Percentiles rank a stretch among this genome's conserved stretches.
These are phyloP conservation scores for Myrmophylax atrothorax DNA, from an alignment of 2,113 vertebrate species.

Conservation along the genomic window DNA sequence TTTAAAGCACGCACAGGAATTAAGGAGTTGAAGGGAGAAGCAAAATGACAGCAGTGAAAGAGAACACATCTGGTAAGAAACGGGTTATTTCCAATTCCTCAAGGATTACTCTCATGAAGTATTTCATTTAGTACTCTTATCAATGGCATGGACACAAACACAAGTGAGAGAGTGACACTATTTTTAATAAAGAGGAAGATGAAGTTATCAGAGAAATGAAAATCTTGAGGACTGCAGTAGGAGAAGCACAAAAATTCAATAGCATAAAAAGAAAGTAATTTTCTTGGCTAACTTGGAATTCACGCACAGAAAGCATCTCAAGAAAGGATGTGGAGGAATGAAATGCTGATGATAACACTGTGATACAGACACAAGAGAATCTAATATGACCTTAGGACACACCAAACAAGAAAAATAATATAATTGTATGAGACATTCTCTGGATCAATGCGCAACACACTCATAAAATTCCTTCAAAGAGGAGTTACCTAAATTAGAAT, in stretches of 20 bases:
- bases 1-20: neutral
- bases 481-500: neutral
- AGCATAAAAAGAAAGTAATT: neutral
- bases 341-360: neutral
- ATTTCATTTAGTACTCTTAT: neutral
- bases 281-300: neutral
- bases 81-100: neutral
- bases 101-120: neutral
- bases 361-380: neutral
- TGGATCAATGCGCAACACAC: neutral
- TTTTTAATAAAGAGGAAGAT: neutral
- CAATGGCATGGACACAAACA: neutral
- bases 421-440: neutral
- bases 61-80: neutral
- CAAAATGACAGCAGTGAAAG: neutral
- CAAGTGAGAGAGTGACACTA: neutral
- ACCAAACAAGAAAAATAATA: neutral
- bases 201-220: neutral
- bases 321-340: neutral
- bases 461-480: neutral
- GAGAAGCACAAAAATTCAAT: neutral
- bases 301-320: neutral
- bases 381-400: neutral
- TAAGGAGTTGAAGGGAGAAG: neutral
- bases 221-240: neutral